phyloP scores from a whole-genome alignment of 2,113 vertebrate species.

The Dromiciops gliroides region DNA sequence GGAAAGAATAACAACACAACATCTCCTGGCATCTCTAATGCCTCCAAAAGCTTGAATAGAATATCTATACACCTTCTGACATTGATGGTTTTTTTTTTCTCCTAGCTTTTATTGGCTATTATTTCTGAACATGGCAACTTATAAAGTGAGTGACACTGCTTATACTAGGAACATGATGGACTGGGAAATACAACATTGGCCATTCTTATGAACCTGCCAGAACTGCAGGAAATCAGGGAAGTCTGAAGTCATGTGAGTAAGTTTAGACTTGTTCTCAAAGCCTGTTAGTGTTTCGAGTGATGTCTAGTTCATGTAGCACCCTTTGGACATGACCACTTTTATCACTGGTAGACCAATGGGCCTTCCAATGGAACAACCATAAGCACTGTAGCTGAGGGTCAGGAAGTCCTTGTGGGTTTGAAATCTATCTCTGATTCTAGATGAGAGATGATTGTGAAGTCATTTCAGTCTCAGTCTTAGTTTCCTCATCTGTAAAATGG shows the following conservation, averaged over 20 bases:
- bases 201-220: constrained; percentile 1
- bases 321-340: background rate
- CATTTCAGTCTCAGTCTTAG: background rate
- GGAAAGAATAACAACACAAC: background rate
- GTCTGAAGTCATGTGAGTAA: background rate
- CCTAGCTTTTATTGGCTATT: constrained; percentile 11
- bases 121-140: constrained; percentile 26
- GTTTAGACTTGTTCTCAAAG: background rate
- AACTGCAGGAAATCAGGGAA: background rate
- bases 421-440: background rate
- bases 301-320: background rate
- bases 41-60: constrained; percentile 36
- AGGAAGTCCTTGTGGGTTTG: background rate
- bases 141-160: background rate
- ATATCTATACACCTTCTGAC: constrained; percentile 5
- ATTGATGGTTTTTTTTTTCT: background rate
- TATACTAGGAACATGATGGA: background rate
- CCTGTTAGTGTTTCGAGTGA: background rate
- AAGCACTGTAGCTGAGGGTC: background rate
- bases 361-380: background rate
- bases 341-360: background rate
- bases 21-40: background rate
- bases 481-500: background rate
- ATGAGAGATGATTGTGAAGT: background rate
- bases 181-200: background rate